Evolutionary conservation across 35 echinoderm and acorn worm genomes (phyloP).

Genomic region (Anneissia japonica): DNA sequence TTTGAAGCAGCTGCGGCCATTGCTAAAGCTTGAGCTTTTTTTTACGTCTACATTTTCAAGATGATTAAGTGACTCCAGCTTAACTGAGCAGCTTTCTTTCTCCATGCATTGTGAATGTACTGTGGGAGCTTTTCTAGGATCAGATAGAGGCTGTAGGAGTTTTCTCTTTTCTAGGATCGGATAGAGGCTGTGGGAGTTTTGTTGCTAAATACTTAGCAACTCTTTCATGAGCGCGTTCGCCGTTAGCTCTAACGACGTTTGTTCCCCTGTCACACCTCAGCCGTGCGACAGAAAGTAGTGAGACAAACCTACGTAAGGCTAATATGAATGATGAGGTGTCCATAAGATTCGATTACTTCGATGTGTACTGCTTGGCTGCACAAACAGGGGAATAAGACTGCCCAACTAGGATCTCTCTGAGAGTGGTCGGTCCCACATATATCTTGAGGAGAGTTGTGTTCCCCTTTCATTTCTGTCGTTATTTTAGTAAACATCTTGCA

Average conservation of each 20-base stretch:
- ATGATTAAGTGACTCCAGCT: too few relatives aligned
- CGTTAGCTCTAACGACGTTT: conserved; percentile 19
- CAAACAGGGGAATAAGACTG: conserved; percentile 28
- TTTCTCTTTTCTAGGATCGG: too few relatives aligned
- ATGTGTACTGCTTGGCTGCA: conserved; percentile 18
- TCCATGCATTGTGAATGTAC: too few relatives aligned
- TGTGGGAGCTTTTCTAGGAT: too few relatives aligned
- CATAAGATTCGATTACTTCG: conserved; percentile 19
- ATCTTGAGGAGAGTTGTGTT: neutral
- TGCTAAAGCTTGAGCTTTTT: too few relatives aligned
- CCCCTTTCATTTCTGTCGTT: neutral
- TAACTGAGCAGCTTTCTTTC: too few relatives aligned
- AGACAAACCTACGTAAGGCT: conserved; percentile 13
- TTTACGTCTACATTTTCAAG: too few relatives aligned
- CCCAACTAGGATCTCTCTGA: conserved; percentile 8
- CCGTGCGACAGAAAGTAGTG: neutral
- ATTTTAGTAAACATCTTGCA: too few relatives aligned
- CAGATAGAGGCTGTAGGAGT: too few relatives aligned
- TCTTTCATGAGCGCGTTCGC: neutral
- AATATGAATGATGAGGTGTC: conserved; percentile 16
- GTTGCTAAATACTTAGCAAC: neutral
- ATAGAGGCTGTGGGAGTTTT: too few relatives aligned
- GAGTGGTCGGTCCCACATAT: conserved; percentile 9
- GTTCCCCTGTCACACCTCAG: conserved; percentile 38
- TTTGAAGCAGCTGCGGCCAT: too few relatives aligned